A percentile compares a stretch with the other conserved stretches of the same genome.
phyloP scores from a whole-genome alignment of 2,888 invertebrate genomes.

The Chrysolina oricalcia region DNA sequence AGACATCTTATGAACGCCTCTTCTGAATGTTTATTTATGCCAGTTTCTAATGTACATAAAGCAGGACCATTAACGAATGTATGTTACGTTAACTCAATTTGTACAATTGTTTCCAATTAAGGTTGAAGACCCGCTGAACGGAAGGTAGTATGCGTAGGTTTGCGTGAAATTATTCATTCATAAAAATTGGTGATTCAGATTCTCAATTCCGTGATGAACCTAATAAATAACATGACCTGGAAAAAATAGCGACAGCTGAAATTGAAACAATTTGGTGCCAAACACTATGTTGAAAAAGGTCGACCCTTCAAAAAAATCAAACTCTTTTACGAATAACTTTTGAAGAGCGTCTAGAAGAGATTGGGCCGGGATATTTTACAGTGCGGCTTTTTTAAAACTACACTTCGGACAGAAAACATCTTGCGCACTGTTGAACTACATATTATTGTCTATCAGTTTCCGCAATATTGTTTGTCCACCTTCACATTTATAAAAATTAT shows the following conservation, averaged over 20 bases:
- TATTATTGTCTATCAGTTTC: too few relatives aligned
- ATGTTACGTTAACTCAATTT: slow-evolving; percentile 39
- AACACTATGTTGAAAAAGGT: neutral
- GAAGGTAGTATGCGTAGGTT: slow-evolving; percentile 24
- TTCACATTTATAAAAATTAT: too few relatives aligned
- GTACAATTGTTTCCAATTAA: slow-evolving; percentile 54
- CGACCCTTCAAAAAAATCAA: too few relatives aligned
- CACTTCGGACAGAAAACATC: too few relatives aligned
- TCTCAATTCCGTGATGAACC: neutral
- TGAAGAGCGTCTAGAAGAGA: too few relatives aligned
- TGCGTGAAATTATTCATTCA: slow-evolving; percentile 33
- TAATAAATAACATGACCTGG: neutral
- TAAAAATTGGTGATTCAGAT: slow-evolving; percentile 29
- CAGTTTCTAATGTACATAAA: slow-evolving; percentile 33
- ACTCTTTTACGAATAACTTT: too few relatives aligned
- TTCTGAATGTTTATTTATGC: slow-evolving; percentile 15
- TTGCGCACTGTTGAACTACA: too few relatives aligned
- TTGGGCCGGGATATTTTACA: too few relatives aligned
- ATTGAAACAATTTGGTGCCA: neutral
- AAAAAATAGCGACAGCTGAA: neutral
- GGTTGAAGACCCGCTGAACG: slow-evolving; percentile 24
- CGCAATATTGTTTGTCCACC: too few relatives aligned
- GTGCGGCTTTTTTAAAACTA: too few relatives aligned
- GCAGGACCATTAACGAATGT: slow-evolving; percentile 10
- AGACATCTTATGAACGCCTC: slow-evolving; percentile 15